These are phyloP conservation scores for Myocastor coypus DNA, from an alignment of 2,113 vertebrate species.

Conservation along the genomic window DNA sequence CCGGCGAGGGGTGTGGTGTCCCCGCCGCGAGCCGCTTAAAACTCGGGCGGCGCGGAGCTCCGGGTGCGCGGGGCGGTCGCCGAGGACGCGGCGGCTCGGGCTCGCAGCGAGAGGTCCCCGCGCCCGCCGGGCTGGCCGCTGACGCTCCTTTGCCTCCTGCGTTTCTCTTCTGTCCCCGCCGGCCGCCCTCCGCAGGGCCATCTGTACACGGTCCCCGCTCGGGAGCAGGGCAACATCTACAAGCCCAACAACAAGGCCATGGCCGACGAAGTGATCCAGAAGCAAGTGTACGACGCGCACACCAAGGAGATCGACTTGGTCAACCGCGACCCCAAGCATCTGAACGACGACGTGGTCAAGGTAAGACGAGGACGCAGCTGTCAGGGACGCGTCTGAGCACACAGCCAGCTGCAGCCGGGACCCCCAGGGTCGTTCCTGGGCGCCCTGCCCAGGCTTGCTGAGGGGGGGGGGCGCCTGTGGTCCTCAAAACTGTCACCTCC, in stretches of 20 bases:
- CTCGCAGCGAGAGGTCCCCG: not conserved
- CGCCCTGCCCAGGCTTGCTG: no score
- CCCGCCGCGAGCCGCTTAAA: slow-evolving; percentile 83
- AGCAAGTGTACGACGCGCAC: slow-evolving; percentile 93
- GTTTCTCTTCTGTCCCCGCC: not conserved
- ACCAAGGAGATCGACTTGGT: slow-evolving; percentile 99
- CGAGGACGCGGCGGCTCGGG: not conserved
- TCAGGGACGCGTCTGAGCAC: not conserved
- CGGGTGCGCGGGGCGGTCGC: slow-evolving; percentile 40
- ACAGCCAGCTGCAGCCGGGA: not conserved
- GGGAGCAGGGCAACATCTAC: slow-evolving; percentile 99
- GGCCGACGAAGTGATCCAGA: slow-evolving; percentile 95
- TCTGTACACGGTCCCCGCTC: slow-evolving; percentile 93
- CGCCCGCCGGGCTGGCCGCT: slow-evolving; percentile 31
- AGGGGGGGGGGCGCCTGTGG: not conserved
- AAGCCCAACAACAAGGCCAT: slow-evolving; percentile 99
- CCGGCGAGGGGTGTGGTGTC: slow-evolving; percentile 92
- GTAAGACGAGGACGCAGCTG: slow-evolving; percentile 82
- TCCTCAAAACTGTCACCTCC: not conserved
- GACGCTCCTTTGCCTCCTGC: slow-evolving; percentile 62
- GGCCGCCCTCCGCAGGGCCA: slow-evolving; percentile 89
- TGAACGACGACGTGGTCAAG: slow-evolving; percentile 98
- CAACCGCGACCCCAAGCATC: slow-evolving; percentile 95
- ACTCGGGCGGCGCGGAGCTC: slow-evolving; percentile 68
- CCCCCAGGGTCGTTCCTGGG: no score